Evolutionary conservation across 2,797 vertebrate species (phyloP).

Genomic region (Salmo trutta): DNA sequence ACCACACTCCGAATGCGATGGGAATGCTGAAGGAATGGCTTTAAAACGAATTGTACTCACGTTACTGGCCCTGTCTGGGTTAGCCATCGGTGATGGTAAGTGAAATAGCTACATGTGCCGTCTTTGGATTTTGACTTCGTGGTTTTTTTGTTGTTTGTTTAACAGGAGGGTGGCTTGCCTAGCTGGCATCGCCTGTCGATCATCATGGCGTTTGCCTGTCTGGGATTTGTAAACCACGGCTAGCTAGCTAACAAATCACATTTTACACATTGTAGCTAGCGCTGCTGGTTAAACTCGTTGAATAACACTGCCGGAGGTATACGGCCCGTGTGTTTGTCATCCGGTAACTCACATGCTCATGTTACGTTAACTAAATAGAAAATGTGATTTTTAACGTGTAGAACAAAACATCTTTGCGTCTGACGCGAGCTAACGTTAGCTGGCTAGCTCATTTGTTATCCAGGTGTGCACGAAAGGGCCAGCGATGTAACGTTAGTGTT

Average conservation of each 20-base stretch:
- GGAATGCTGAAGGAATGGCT: conserved; percentile 77
- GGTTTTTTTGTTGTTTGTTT: conserved; percentile 54
- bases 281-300: background rate
- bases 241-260: conserved; percentile 22
- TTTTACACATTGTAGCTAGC: too few relatives aligned
- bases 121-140: conserved; percentile 66
- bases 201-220: conserved; percentile 74
- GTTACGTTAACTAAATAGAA: conserved; percentile 18
- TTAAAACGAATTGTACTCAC: conserved; percentile 57
- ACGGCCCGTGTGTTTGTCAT: background rate
- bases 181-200: conserved; percentile 70
- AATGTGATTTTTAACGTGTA: background rate
- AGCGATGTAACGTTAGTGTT: background rate
- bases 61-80: conserved; percentile 69
- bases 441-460: background rate
- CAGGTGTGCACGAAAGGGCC: background rate
- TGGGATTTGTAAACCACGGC: conserved; percentile 53
- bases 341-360: conserved; percentile 1
- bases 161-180: conserved; percentile 39
- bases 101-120: conserved; percentile 45
- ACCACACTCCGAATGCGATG: conserved; percentile 74
- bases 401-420: background rate
- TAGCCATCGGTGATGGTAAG: conserved; percentile 73
- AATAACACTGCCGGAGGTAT: background rate
- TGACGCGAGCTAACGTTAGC: background rate